Evolutionary conservation across 23 tunicate species (phyloP), one percentile per base, ranked within the genome.

Genomic region (Phallusia fumigata): DNA sequence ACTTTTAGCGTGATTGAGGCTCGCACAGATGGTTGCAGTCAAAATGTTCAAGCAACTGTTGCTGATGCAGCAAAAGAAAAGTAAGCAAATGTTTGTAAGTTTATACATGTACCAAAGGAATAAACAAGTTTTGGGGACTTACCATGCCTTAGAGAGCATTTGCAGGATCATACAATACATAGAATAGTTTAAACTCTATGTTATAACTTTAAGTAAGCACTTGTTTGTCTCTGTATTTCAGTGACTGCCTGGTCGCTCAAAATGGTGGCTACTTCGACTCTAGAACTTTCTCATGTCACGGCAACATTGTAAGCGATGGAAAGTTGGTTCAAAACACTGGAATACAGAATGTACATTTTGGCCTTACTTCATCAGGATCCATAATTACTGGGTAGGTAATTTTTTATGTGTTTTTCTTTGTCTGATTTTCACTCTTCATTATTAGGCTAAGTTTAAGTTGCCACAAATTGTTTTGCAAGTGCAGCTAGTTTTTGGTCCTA

Each of bases 191-290:
- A n/a, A n/a, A n/a, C n/a, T n/a, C n/a, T n/a, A n/a, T n/a, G n/a
- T n/a, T n/a, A n/a, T n/a, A n/a, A n/a, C n/a, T n/a, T n/a, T n/a
- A n/a, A n/a, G n/a, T n/a, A n/a, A n/a, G n/a, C n/a, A n/a, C n/a
- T n/a, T n/a, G n/a, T n/a, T n/a, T n/a, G n/a, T n/a, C n/a, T n/a
- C n/a, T n/a, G n/a, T n/a, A n/a, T n/a, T 81, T 40, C 74, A 91
- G 96, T 65, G 72, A 86, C 22, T 91, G 96, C 84, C 22, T 82
- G n/a, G 96, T 82, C 3, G 90, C 96, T 0, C 96, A 91, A 36
- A 91, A 91, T 51, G 96, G 96, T 16, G 96, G 96, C 0, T 91
- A 74, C 64, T 91, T 91, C 72, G 82, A 79, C 81, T 82, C 87
- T 15, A 73, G 49, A 30, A 81, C 87, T 10, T 82, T 86, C 22